Percentiles rank a stretch among this genome's conserved stretches.
Conservation (phyloP, 1,140 invertebrate species). For the Phortica variegata region DNA sequence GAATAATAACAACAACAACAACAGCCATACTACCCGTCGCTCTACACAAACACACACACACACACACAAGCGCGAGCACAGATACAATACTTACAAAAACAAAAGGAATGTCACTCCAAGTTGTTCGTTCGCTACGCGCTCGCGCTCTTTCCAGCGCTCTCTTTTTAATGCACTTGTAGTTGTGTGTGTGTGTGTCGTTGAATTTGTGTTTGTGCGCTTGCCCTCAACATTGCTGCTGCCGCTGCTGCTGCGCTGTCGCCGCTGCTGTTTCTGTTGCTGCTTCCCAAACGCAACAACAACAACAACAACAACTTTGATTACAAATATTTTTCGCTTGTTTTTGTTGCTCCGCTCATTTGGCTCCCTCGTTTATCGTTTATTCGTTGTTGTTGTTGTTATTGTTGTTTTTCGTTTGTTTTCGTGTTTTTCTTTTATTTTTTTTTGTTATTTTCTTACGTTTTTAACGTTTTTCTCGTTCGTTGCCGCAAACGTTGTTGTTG, state of each 20-base stretch:
- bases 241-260: too few relatives aligned
- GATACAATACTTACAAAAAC: slow-evolving; percentile 9
- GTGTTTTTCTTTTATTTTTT: too few relatives aligned
- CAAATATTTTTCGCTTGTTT: slow-evolving; percentile 27
- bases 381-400: too few relatives aligned
- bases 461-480: too few relatives aligned
- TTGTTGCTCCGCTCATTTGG: too few relatives aligned
- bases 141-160: slow-evolving; percentile 6
- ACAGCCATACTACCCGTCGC: slow-evolving; percentile 32
- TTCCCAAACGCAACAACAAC: slow-evolving; percentile 7
- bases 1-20: slow-evolving; percentile 23
- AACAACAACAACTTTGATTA: slow-evolving; percentile 41
- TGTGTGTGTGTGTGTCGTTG: slow-evolving; percentile 19
- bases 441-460: too few relatives aligned
- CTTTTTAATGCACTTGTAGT: slow-evolving; percentile 10
- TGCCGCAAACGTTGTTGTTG: too few relatives aligned
- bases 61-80: neutral
- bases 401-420: too few relatives aligned
- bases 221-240: too few relatives aligned
- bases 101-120: slow-evolving; percentile 10
- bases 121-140: neutral
- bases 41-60: slow-evolving; percentile 17
- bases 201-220: slow-evolving; percentile 9
- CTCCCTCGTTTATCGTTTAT: slow-evolving; percentile 3
- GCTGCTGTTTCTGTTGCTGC: too few relatives aligned